Conservation (phyloP, 2,888 invertebrate species). For the Arctia plantaginis region DNA sequence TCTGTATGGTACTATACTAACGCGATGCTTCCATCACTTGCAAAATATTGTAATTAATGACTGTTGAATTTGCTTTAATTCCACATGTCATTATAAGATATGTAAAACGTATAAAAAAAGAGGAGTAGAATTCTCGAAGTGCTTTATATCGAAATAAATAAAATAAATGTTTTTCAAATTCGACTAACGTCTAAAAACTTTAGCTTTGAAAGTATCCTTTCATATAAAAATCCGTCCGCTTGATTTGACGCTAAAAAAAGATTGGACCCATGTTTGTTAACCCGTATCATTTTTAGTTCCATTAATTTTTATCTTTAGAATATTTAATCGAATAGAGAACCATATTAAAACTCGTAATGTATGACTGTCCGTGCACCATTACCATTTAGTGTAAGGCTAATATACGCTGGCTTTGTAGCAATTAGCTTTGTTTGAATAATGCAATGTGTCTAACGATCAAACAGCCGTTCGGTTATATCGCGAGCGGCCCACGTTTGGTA, state of each 20-base stretch:
- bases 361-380: neutral
- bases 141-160: constrained; percentile 13
- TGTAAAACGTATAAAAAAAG: constrained; percentile 25
- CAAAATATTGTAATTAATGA: constrained; percentile 32
- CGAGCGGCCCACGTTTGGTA: constrained; percentile 37
- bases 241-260: constrained; percentile 15
- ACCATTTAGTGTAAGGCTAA: constrained; percentile 17
- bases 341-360: constrained; percentile 18
- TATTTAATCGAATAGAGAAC: constrained; percentile 18
- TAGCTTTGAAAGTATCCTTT: neutral
- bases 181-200: neutral
- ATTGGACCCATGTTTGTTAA: constrained; percentile 13
- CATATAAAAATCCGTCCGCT: constrained; percentile 38
- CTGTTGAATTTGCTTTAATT: constrained; percentile 34
- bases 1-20: constrained; percentile 22
- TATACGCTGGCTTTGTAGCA: constrained; percentile 34
- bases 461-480: constrained; percentile 24
- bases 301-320: constrained; percentile 30
- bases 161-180: constrained; percentile 7
- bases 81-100: constrained; percentile 33
- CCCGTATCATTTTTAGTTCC: constrained; percentile 25
- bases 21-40: constrained; percentile 20
- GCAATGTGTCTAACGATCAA: constrained; percentile 19
- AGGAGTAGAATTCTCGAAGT: constrained; percentile 8
- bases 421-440: constrained; percentile 32